Percentiles rank a stretch among this genome's conserved stretches.
These are phyloP conservation scores for Hemicrepidius hirtus DNA, from an alignment of 2,888 invertebrate species.

Conservation along the genomic window DNA sequence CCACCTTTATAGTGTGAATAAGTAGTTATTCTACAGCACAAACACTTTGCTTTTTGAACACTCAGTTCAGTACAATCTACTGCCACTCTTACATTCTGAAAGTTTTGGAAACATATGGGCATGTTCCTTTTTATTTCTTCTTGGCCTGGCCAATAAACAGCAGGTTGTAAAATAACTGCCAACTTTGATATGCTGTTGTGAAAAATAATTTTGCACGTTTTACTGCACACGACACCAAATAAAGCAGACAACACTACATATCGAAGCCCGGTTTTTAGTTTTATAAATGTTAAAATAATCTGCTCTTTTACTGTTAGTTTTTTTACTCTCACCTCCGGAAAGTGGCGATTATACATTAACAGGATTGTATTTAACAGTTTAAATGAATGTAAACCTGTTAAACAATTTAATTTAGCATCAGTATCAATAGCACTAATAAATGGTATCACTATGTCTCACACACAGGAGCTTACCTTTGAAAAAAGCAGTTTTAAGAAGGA, in stretches of 20 bases:
- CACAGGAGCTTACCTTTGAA: too few relatives aligned
- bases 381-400: conserved; percentile 15
- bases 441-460: not conserved
- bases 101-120: conserved; percentile 57
- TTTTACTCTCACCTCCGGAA: not conserved
- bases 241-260: not conserved
- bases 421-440: not conserved
- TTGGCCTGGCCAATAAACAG: conserved; percentile 13
- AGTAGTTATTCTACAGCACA: conserved; percentile 55
- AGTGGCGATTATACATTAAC: not conserved
- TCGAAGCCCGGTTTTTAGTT: not conserved
- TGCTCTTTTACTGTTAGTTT: conserved; percentile 4
- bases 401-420: conserved; percentile 8
- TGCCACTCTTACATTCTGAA: conserved; percentile 53
- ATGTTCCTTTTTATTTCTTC: conserved; percentile 47
- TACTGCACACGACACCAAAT: not conserved
- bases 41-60: conserved; percentile 53
- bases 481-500: conserved; percentile 17
- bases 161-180: not conserved
- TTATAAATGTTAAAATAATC: conserved; percentile 13
- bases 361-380: not conserved
- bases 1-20: conserved; percentile 58
- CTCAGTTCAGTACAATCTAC: conserved; percentile 59
- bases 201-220: conserved; percentile 6
- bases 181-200: conserved; percentile 2